phyloP scores from a whole-genome alignment of 2,797 vertebrate genomes.

The Poeciliopsis gracilis region DNA sequence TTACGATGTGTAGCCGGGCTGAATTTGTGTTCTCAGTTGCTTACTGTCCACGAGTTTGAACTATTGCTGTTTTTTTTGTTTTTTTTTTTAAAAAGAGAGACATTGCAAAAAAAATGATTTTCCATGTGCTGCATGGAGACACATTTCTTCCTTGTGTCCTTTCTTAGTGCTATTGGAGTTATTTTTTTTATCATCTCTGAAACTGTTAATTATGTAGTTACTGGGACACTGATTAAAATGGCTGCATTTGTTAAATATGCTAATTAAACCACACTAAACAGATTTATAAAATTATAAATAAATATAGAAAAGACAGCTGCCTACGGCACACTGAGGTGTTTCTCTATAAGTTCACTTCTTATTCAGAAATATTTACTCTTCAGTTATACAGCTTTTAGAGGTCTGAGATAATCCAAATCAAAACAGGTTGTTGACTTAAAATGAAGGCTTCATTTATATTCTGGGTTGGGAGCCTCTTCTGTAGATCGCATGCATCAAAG shows the following conservation, averaged over 20 bases:
- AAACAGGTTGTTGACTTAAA: background rate
- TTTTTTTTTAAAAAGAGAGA: background rate
- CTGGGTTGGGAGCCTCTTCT: background rate
- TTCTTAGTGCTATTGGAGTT: background rate
- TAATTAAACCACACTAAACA: background rate
- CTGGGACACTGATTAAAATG: background rate
- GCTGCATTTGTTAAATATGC: background rate
- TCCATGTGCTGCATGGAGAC: background rate
- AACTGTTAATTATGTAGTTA: background rate
- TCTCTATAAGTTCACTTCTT: background rate
- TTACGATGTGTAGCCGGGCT: slow-evolving; percentile 34
- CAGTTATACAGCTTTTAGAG: background rate
- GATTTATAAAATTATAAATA: background rate
- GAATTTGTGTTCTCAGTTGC: slow-evolving; percentile 28
- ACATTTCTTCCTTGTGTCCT: background rate
- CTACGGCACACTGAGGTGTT: background rate
- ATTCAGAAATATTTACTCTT: background rate
- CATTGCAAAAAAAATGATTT: background rate
- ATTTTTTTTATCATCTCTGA: background rate
- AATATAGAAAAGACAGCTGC: background rate
- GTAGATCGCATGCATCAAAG: background rate
- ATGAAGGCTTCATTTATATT: background rate
- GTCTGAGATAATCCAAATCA: background rate
- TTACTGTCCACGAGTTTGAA: slow-evolving; percentile 25
- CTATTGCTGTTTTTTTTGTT: slow-evolving; percentile 6